Percentiles rank a stretch among this genome's conserved stretches.
Conservation (phyloP, 2,888 invertebrate species). For the Portevinia maculata region DNA sequence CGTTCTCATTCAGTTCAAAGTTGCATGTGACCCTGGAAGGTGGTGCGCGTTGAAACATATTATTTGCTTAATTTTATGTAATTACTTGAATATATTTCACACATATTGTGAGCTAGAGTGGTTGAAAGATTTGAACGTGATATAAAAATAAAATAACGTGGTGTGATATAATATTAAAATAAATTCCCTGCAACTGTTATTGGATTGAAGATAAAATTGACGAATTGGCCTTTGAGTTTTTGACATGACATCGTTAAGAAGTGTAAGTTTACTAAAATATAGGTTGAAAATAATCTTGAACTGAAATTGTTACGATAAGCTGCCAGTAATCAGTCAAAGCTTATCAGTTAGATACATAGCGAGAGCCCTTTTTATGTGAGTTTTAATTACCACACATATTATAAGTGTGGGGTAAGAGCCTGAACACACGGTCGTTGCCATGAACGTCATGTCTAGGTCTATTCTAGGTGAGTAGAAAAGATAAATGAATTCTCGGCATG, state of each 20-base stretch:
- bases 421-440: too few species aligned
- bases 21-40: slow-evolving; percentile 35
- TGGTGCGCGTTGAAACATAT: not conserved
- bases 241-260: slow-evolving; percentile 53
- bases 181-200: not conserved
- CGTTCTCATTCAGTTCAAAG: slow-evolving; percentile 51
- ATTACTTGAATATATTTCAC: too few species aligned
- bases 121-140: too few species aligned
- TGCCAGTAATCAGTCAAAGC: not conserved
- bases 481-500: too few species aligned
- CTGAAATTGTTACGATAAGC: not conserved
- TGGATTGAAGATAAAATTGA: not conserved
- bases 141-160: not conserved
- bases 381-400: not conserved
- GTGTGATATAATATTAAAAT: not conserved
- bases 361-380: not conserved
- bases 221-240: slow-evolving; percentile 8
- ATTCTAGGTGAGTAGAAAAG: too few species aligned
- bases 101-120: too few species aligned
- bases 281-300: slow-evolving; percentile 4
- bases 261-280: slow-evolving; percentile 44
- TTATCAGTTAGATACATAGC: slow-evolving; percentile 19
- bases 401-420: not conserved
- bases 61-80: too few species aligned
- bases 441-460: too few species aligned